Evolutionary conservation across 2,888 invertebrate genomes (phyloP).

Genomic region (Eilema depressum): DNA sequence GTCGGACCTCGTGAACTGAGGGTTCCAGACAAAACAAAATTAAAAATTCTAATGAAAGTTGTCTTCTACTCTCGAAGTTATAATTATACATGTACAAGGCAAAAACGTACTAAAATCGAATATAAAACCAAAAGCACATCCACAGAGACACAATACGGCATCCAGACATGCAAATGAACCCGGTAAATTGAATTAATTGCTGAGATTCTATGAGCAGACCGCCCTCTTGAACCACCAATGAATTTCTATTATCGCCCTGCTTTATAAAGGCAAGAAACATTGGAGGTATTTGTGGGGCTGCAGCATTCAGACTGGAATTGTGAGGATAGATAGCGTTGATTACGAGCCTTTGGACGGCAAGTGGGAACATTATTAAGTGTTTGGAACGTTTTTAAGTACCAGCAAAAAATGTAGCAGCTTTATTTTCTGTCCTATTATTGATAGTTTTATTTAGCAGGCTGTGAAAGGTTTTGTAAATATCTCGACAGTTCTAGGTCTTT

Average conservation of each 20-base stretch:
- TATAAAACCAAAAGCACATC: slow-evolving; percentile 25
- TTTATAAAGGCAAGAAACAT: slow-evolving; percentile 37
- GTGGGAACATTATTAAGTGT: neutral
- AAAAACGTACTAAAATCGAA: slow-evolving; percentile 16
- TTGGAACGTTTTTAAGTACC: too few relatives aligned
- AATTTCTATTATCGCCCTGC: slow-evolving; percentile 54
- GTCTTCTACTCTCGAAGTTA: neutral
- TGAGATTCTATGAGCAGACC: slow-evolving; percentile 60
- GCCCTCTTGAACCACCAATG: slow-evolving; percentile 54
- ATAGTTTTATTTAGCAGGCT: too few relatives aligned
- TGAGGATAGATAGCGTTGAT: neutral
- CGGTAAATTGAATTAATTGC: slow-evolving; percentile 66
- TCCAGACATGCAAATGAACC: slow-evolving; percentile 66
- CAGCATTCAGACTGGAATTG: neutral
- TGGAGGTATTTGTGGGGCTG: slow-evolving; percentile 18
- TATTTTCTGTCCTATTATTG: too few relatives aligned
- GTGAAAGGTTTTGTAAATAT: too few relatives aligned
- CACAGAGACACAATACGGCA: slow-evolving; percentile 38
- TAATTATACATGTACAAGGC: too few relatives aligned
- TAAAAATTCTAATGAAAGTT: too few relatives aligned
- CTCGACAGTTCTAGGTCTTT: too few relatives aligned
- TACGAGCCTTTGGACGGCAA: neutral
- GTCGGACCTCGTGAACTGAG: too few relatives aligned
- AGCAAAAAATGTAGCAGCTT: too few relatives aligned
- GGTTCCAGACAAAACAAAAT: too few relatives aligned